These are phyloP conservation scores for Ypsolopha sequella DNA, from an alignment of 2,888 invertebrate genomes.

Conservation along the genomic window DNA sequence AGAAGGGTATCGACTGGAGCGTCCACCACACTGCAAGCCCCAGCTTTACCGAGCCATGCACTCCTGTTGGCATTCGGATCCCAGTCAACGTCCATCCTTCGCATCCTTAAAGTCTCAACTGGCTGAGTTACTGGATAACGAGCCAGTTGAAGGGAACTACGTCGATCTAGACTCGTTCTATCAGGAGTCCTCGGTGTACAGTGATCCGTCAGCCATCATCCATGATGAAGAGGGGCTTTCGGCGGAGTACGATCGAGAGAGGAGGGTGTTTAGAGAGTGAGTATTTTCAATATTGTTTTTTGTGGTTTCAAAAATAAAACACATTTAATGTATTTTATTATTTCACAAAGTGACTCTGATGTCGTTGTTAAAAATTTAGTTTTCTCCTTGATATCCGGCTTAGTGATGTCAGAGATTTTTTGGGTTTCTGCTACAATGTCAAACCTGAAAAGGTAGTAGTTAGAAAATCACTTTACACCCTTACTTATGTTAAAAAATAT, in stretches of 20 bases:
- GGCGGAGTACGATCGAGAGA: conserved; percentile 58
- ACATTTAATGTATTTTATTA: no score
- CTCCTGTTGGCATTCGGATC: conserved; percentile 75
- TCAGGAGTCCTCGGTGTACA: conserved; percentile 71
- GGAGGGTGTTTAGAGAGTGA: conserved; percentile 58
- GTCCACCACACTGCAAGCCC: conserved; percentile 83
- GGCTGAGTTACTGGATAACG: conserved; percentile 72
- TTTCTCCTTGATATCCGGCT: neutral
- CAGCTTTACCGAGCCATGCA: conserved; percentile 62
- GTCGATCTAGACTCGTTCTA: conserved; percentile 78
- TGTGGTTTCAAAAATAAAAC: no score
- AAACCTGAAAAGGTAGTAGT: no score
- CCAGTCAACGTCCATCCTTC: conserved; percentile 80
- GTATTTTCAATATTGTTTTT: conserved; percentile 14
- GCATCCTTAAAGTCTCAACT: conserved; percentile 70
- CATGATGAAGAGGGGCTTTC: conserved; percentile 61
- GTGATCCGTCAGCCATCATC: conserved; percentile 64
- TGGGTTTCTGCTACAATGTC: no score
- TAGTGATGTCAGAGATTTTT: no score
- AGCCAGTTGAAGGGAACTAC: conserved; percentile 73
- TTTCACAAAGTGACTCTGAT: neutral
- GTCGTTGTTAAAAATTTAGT: no score
- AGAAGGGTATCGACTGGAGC: conserved; percentile 81
- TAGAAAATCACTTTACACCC: no score
- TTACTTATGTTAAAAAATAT: no score